Conservation (phyloP, 1,140 invertebrate genomes). For the Centruroides vittatus region DNA sequence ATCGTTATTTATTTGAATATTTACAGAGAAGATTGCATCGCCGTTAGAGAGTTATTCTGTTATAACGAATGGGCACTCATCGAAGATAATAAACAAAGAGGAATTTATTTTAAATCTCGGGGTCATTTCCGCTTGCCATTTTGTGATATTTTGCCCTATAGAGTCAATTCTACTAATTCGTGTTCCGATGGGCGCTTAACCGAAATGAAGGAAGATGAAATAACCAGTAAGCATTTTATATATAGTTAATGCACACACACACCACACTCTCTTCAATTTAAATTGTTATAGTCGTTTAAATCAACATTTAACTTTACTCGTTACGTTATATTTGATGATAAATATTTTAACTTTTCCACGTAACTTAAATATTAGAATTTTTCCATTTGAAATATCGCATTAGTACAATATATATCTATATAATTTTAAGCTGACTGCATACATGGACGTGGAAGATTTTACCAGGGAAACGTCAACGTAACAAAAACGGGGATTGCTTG, state of each 20-base stretch:
- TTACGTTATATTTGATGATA: too few relatives aligned
- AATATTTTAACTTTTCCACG: too few relatives aligned
- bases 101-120: constrained; percentile 58
- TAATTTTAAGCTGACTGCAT: constrained; percentile 37
- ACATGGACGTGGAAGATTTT: constrained; percentile 69
- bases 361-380: too few relatives aligned
- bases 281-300: too few relatives aligned
- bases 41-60: constrained; percentile 75
- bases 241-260: not conserved
- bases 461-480: constrained; percentile 72
- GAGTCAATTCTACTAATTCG: constrained; percentile 31
- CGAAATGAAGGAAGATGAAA: constrained; percentile 53
- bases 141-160: constrained; percentile 61
- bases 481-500: constrained; percentile 71
- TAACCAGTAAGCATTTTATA: constrained; percentile 35
- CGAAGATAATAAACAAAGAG: constrained; percentile 68
- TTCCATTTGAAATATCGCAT: too few relatives aligned
- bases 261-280: too few relatives aligned
- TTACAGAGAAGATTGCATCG: constrained; percentile 75
- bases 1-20: not conserved
- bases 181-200: constrained; percentile 70
- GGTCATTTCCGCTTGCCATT: constrained; percentile 76
- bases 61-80: constrained; percentile 83
- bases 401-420: too few relatives aligned
- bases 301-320: too few relatives aligned